phyloP scores from a whole-genome alignment of 2,113 vertebrate species.

The Phalacrocorax aristotelis region DNA sequence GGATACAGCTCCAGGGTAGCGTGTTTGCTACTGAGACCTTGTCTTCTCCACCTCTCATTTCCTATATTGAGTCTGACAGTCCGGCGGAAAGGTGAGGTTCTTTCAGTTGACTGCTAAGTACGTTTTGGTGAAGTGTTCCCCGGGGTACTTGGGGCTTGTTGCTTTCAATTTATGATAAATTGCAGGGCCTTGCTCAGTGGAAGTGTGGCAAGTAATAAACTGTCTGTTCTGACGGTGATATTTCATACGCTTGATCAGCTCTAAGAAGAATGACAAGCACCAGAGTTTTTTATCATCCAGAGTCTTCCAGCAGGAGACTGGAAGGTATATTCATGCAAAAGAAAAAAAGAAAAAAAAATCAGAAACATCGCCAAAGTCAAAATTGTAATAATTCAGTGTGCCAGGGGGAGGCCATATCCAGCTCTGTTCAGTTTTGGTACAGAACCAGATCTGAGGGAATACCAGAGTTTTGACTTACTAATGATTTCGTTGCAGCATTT shows the following conservation, averaged over 20 bases:
- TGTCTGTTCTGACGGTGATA: slow-evolving; percentile 47
- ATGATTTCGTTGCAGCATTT: slow-evolving; percentile 10
- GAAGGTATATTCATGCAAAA: slow-evolving; percentile 45
- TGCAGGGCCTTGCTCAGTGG: not conserved
- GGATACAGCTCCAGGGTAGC: slow-evolving; percentile 96
- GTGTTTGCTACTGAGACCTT: slow-evolving; percentile 96
- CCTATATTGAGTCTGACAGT: slow-evolving; percentile 96
- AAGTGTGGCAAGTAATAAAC: slow-evolving; percentile 26
- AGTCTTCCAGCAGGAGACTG: slow-evolving; percentile 1
- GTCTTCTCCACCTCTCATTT: slow-evolving; percentile 96
- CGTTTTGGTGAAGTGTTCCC: not conserved
- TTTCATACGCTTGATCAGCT: slow-evolving; percentile 54
- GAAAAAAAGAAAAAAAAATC: not conserved
- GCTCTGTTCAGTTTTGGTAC: slow-evolving; percentile 3
- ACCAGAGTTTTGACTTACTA: slow-evolving; percentile 6
- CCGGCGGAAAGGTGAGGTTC: slow-evolving; percentile 91
- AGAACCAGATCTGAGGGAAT: slow-evolving; percentile 13
- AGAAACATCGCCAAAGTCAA: slow-evolving; percentile 1
- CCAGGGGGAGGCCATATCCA: not conserved
- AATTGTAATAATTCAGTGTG: slow-evolving; percentile 5
- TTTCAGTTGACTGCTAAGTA: not conserved
- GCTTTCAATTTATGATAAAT: slow-evolving; percentile 30
- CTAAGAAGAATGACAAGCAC: slow-evolving; percentile 37
- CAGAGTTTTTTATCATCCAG: slow-evolving; percentile 37
- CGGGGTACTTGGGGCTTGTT: not conserved